Evolutionary conservation across 2,888 invertebrate species (phyloP).

Genomic region (Diadegma fenestrale): DNA sequence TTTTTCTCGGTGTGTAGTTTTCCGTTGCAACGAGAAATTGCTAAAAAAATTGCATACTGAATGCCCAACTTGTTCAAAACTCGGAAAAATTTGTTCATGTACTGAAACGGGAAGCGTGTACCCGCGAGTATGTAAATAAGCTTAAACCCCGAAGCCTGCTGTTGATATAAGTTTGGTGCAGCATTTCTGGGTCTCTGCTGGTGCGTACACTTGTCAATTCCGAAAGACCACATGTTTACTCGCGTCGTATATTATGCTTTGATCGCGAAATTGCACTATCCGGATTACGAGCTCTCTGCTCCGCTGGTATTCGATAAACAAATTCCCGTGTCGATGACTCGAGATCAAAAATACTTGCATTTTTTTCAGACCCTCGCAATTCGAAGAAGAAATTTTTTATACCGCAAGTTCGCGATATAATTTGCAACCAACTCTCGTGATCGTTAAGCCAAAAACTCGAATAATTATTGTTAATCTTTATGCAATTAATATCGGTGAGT

Average conservation of each 20-base stretch:
- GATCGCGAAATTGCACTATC: constrained; percentile 30
- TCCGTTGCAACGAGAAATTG: too few species aligned
- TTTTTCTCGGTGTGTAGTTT: too few species aligned
- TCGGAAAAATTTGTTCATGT: not conserved
- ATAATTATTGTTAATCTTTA: not conserved
- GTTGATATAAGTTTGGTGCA: constrained; percentile 21
- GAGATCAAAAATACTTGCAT: not conserved
- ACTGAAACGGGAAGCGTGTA: not conserved
- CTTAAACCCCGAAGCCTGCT: constrained; percentile 34
- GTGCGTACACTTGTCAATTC: constrained; percentile 54
- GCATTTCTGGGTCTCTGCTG: constrained; percentile 2
- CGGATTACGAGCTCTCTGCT: constrained; percentile 16
- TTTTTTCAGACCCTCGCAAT: not conserved
- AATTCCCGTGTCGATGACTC: constrained; percentile 31
- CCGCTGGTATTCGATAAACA: constrained; percentile 23
- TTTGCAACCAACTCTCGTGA: not conserved
- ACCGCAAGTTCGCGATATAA: not conserved
- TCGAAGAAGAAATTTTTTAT: not conserved
- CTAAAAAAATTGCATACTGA: not conserved
- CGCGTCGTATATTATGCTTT: constrained; percentile 2
- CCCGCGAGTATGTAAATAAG: not conserved
- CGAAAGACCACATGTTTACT: constrained; percentile 43
- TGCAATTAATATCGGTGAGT: not conserved
- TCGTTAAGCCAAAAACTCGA: not conserved
- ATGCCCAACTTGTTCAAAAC: not conserved